These are phyloP conservation scores for Lithophane leautieri DNA, from an alignment of 2,888 invertebrate species.

Conservation along the genomic window DNA sequence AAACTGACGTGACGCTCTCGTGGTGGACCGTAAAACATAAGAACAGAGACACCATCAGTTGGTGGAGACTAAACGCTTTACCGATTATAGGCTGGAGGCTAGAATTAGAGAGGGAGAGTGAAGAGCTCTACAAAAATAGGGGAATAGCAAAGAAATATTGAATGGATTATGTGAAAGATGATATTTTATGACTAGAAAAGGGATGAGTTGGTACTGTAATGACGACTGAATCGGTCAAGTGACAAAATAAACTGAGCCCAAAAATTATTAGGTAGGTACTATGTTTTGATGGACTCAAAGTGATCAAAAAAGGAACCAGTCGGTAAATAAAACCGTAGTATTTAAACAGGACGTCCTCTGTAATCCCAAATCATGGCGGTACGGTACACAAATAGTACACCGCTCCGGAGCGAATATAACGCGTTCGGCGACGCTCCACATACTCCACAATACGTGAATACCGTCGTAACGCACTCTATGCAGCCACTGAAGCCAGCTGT, in stretches of 20 bases:
- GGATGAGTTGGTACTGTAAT: background rate
- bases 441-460: slow-evolving; percentile 30
- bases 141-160: background rate
- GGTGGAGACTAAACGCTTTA: background rate
- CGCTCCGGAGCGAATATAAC: slow-evolving; percentile 3
- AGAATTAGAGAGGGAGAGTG: background rate
- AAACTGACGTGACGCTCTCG: slow-evolving; percentile 13
- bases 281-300: background rate
- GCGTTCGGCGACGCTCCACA: slow-evolving; percentile 46
- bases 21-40: background rate
- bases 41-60: background rate
- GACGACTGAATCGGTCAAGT: background rate
- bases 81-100: background rate
- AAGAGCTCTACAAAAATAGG: background rate
- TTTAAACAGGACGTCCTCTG: background rate
- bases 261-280: background rate
- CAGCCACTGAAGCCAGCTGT: background rate
- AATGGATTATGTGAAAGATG: background rate
- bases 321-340: background rate
- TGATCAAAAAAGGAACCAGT: background rate
- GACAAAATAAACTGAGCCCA: background rate
- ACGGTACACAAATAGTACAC: background rate
- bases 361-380: background rate
- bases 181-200: background rate
- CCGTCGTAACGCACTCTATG: background rate